Percentiles rank a stretch among this genome's conserved stretches.
These are phyloP conservation scores for Onychomys leucogaster DNA, from an alignment of 2,797 vertebrate genomes.

Conservation along the genomic window DNA sequence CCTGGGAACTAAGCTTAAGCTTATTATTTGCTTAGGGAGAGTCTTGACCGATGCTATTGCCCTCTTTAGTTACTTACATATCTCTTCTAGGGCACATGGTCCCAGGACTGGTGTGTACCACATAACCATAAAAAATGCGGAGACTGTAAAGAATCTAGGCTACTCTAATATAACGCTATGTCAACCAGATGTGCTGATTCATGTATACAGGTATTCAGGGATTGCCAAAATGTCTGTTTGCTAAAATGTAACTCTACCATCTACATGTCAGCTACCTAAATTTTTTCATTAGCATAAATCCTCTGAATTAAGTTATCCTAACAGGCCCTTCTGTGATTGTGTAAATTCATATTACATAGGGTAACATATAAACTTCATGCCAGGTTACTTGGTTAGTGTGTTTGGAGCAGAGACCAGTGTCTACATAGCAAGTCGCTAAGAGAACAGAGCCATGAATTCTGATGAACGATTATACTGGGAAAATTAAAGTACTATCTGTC, in stretches of 20 bases:
- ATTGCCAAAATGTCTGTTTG: neutral
- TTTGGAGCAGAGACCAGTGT: neutral
- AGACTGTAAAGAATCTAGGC: neutral
- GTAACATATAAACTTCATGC: neutral
- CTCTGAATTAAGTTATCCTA: slow-evolving; percentile 17
- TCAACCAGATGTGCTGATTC: neutral
- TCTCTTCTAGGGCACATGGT: neutral
- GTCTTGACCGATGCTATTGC: rapidly evolving
- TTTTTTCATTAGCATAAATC: neutral
- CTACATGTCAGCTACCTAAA: neutral
- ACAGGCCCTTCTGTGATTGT: neutral
- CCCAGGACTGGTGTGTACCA: neutral
- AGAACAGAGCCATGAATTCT: neutral
- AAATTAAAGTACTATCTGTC: neutral
- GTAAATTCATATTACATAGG: neutral
- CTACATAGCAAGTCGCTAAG: neutral
- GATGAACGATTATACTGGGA: neutral
- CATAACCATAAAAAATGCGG: neutral
- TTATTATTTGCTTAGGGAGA: neutral
- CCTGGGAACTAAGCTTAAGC: neutral
- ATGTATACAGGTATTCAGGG: neutral
- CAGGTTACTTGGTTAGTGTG: neutral
- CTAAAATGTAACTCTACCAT: neutral
- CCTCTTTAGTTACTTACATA: neutral
- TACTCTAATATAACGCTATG: neutral